Evolutionary conservation across 2,797 vertebrate genomes (phyloP), one percentile per base, ranked within the genome.

Genomic region (Acipenser ruthenus): DNA sequence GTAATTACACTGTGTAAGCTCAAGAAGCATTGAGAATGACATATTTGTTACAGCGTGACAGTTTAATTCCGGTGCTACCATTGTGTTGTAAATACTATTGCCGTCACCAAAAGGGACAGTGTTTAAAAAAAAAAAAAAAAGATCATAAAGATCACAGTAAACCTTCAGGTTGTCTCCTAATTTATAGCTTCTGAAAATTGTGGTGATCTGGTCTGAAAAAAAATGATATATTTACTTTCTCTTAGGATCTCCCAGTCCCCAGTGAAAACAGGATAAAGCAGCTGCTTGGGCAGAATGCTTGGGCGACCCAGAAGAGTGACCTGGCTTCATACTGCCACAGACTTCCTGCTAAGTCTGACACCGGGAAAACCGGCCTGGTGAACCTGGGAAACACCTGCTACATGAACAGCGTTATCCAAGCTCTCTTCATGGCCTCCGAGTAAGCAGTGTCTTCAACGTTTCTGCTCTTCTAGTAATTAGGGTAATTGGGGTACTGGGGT

Each of bases 371-470:
- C 0, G 90, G 90, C 5, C 79, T 92, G 71, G 87, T 91, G 70
- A 92, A 92, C 63, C 71, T 92, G 71, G 90, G 90, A 49, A 92
- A 91, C 78, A 92, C 90, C 0, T 92, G 90, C 77, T 92, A 90
- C 12, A 89, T 91, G 85, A 92, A 91, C 77, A 92, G 90, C 71
- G 80, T 92, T 75, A 83, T 92, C 60, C 90, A 92, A 73, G 88
- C 87, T 8, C 80, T 92, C 62, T 92, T 88, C 74, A 92, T 91
- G 90, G 89, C 90, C 65, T 88, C 89, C 0, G 89, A 91, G 90
- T 91, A 86, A 76, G 90, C 86, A 72, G 70, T 65, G 6, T 13
- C n/a, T 5, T 37, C n/a, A 18, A 23, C 9, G 48, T 62, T 49
- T 68, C 49, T 52, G 18, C 2, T 18, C 18, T 18, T 18, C 18